Percentiles rank a stretch among this genome's conserved stretches.
These are phyloP conservation scores for Nomada flava DNA, from an alignment of 2,888 invertebrate genomes.

Conservation along the genomic window DNA sequence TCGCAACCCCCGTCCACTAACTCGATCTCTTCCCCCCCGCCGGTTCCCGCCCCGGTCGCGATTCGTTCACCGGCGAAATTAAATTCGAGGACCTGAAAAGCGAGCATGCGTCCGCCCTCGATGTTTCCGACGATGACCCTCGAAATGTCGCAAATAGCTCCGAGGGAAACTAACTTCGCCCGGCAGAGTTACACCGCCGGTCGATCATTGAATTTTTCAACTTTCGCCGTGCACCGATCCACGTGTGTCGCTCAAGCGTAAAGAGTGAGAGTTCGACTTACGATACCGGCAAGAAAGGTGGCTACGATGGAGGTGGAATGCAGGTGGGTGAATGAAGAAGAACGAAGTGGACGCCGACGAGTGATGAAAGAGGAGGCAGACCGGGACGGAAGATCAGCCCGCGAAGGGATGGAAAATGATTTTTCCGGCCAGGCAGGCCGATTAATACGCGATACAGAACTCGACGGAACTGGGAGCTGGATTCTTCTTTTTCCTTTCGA, in stretches of 20 bases:
- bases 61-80: constrained; percentile 15
- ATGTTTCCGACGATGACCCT: constrained; percentile 13
- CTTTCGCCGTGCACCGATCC: constrained; percentile 21
- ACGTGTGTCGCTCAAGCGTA: neutral
- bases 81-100: constrained; percentile 37
- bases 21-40: too few species aligned
- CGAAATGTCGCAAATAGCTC: constrained; percentile 33
- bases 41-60: neutral
- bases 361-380: constrained; percentile 1
- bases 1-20: neutral
- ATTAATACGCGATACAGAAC: constrained; percentile 51
- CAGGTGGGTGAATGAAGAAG: neutral
- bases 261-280: neutral
- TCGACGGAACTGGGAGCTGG: constrained; percentile 12
- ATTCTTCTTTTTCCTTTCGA: constrained; percentile 1
- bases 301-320: neutral
- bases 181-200: neutral
- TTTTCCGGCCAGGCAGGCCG: constrained; percentile 44
- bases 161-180: neutral
- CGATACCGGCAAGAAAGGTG: neutral
- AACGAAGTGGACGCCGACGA: neutral
- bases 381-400: constrained; percentile 11
- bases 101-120: neutral
- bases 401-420: constrained; percentile 36
- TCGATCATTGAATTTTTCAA: constrained; percentile 16